phyloP scores from a whole-genome alignment of 2,888 invertebrate genomes.

The Bibio marci region DNA sequence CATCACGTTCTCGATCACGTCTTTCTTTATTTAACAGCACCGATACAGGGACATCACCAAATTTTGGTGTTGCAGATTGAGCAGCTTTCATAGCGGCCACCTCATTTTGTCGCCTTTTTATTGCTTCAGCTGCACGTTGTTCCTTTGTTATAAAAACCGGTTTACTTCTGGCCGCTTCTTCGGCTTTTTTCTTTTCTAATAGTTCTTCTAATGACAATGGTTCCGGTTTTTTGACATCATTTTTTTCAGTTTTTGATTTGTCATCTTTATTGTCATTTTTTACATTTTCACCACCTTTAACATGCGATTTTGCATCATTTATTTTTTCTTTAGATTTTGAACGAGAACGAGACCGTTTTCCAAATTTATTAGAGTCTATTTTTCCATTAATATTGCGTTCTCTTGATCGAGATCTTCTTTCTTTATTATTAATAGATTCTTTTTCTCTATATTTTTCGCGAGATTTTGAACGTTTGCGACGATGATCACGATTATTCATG shows the following conservation, averaged over 20 bases:
- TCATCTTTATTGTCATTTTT: conserved; percentile 31
- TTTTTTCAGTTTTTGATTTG: conserved; percentile 16
- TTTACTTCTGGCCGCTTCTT: conserved; percentile 86
- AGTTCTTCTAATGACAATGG: conserved; percentile 93
- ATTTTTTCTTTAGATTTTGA: conserved; percentile 18
- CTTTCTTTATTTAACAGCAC: conserved; percentile 7
- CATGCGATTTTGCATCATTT: conserved; percentile 13
- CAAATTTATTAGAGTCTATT: not conserved
- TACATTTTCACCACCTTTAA: conserved; percentile 17
- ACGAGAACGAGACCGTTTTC: not conserved
- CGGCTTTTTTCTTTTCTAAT: conserved; percentile 87
- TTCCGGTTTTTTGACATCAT: conserved; percentile 37
- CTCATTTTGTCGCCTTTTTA: conserved; percentile 78
- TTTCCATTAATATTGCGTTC: conserved; percentile 17
- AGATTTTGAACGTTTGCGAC: conserved; percentile 29
- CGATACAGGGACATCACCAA: conserved; percentile 9
- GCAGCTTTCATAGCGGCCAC: conserved; percentile 62
- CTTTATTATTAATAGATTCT: not conserved
- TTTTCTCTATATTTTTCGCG: conserved; percentile 9
- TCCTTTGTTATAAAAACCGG: conserved; percentile 96
- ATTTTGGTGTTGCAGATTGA: conserved; percentile 26
- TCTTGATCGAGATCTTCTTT: conserved; percentile 16
- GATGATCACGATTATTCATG: conserved; percentile 17
- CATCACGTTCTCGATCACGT: conserved; percentile 27
- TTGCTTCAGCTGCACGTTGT: conserved; percentile 76